These are phyloP conservation scores for Spodoptera exigua DNA, from an alignment of 2,888 invertebrate species.

Conservation along the genomic window DNA sequence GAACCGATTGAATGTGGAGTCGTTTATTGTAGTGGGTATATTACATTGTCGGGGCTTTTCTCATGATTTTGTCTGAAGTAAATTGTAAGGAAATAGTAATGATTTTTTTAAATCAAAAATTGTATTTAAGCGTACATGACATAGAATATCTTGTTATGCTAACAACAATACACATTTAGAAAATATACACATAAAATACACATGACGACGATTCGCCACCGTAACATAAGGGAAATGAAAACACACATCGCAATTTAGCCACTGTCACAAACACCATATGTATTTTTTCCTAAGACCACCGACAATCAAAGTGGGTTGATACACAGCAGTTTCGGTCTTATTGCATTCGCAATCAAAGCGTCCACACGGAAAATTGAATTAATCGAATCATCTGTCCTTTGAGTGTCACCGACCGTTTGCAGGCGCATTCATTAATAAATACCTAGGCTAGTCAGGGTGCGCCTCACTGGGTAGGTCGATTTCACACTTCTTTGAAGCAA, in stretches of 20 bases:
- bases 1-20: not conserved
- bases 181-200: too few relatives aligned
- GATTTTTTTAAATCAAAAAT: too few relatives aligned
- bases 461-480: conserved; percentile 49
- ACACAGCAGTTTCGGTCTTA: conserved; percentile 72
- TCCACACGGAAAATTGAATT: conserved; percentile 82
- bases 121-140: too few relatives aligned
- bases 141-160: too few relatives aligned
- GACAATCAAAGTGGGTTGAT: conserved; percentile 61
- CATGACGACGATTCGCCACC: too few relatives aligned
- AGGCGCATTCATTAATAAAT: conserved; percentile 76
- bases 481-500: conserved; percentile 38
- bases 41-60: too few relatives aligned
- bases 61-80: too few relatives aligned
- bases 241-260: not conserved
- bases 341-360: conserved; percentile 80
- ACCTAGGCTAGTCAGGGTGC: conserved; percentile 46
- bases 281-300: conserved; percentile 6
- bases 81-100: too few relatives aligned
- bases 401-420: conserved; percentile 74
- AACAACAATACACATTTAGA: too few relatives aligned
- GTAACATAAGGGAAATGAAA: not conserved
- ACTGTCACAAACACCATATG: not conserved
- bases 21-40: not conserved
- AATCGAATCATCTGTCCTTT: conserved; percentile 81